These are phyloP conservation scores for Falco concolor DNA, from an alignment of 2,797 vertebrate genomes.

Conservation along the genomic window DNA sequence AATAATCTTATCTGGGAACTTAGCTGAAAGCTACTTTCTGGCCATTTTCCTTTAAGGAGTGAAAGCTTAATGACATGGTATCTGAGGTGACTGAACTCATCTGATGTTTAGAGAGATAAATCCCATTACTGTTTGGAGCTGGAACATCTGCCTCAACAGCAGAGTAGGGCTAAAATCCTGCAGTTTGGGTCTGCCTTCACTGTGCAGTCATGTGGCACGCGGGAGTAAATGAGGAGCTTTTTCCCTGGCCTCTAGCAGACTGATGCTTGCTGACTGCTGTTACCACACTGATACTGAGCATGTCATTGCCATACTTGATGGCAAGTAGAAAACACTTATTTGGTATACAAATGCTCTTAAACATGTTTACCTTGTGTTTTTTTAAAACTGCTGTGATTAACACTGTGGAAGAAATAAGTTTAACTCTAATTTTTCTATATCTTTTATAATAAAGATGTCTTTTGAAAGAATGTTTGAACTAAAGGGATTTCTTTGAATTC, in stretches of 20 bases:
- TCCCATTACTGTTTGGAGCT: not conserved
- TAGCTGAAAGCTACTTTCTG: not conserved
- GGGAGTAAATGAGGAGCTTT: not conserved
- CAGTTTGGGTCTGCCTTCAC: not conserved
- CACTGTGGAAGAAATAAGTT: not conserved
- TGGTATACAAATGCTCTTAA: not conserved
- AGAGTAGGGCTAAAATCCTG: not conserved
- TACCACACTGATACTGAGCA: not conserved
- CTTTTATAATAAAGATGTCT: constrained; percentile 67
- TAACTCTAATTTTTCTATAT: constrained; percentile 50
- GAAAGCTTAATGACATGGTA: not conserved
- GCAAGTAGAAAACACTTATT: not conserved
- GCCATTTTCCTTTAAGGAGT: not conserved
- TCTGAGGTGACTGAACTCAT: not conserved
- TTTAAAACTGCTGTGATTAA: constrained; percentile 41
- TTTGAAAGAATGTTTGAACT: not conserved
- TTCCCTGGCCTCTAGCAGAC: not conserved
- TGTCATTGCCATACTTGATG: not conserved
- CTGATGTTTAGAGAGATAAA: not conserved
- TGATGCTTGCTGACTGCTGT: not conserved
- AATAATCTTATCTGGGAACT: not conserved
- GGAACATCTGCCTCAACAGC: not conserved
- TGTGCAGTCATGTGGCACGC: not conserved
- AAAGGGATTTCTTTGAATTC: not conserved
- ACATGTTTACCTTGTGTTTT: constrained; percentile 1